Conservation (phyloP, 92 coral and sea anemone genomes). For the Actinernus sp. region DNA sequence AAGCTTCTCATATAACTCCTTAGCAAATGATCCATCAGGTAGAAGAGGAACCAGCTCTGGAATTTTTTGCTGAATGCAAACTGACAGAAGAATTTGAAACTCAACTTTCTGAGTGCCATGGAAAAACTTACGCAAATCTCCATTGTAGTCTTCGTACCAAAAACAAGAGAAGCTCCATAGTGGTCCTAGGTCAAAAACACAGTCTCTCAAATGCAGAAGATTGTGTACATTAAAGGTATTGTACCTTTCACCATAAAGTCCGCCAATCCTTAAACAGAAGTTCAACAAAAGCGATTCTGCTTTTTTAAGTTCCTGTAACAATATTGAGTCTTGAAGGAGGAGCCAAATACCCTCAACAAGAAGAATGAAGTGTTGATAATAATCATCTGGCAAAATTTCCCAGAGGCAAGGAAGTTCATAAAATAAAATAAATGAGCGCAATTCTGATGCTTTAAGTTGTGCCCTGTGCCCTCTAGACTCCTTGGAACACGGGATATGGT, state of each 20-base stretch:
- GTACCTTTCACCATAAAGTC: slow-evolving; percentile 64
- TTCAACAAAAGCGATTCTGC: slow-evolving; percentile 51
- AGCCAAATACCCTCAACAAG: slow-evolving; percentile 57
- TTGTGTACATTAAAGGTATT: slow-evolving; percentile 66
- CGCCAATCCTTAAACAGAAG: slow-evolving; percentile 66
- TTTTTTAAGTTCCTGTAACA: slow-evolving; percentile 32
- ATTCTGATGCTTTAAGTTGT: slow-evolving; percentile 72
- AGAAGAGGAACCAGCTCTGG: slow-evolving; percentile 71
- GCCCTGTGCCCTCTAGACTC: slow-evolving; percentile 48
- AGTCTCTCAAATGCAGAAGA: slow-evolving; percentile 61
- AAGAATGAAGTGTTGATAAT: slow-evolving; percentile 70
- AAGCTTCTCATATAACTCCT: slow-evolving; percentile 60
- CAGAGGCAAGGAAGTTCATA: slow-evolving; percentile 69
- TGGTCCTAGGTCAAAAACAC: slow-evolving; percentile 69
- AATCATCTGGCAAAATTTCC: slow-evolving; percentile 59
- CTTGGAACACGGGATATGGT: slow-evolving; percentile 64
- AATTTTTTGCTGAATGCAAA: slow-evolving; percentile 72
- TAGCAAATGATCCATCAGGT: slow-evolving; percentile 48
- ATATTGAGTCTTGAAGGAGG: slow-evolving; percentile 59
- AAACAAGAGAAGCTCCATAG: slow-evolving; percentile 78
- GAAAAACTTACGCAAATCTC: slow-evolving; percentile 60
- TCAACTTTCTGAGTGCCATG: slow-evolving; percentile 81
- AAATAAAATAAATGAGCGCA: slow-evolving; percentile 62
- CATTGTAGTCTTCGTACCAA: slow-evolving; percentile 80
- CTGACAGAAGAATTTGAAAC: slow-evolving; percentile 64